These are phyloP conservation scores for Hemaris fuciformis DNA, from an alignment of 2,888 invertebrate genomes.

Conservation along the genomic window DNA sequence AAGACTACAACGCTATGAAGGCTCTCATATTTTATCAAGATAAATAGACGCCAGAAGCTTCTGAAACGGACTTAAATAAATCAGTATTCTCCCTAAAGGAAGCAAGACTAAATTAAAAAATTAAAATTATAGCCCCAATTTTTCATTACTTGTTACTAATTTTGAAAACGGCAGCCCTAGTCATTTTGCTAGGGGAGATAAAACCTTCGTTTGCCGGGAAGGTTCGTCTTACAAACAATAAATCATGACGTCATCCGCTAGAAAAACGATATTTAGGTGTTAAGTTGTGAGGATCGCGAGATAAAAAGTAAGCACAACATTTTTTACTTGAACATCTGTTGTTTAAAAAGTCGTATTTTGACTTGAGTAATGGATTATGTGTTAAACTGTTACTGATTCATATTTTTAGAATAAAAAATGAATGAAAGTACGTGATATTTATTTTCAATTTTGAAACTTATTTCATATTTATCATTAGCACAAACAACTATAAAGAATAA, in stretches of 20 bases:
- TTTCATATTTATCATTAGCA: no score
- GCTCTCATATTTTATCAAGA: no score
- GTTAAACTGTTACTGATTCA: background rate
- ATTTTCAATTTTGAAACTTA: no score
- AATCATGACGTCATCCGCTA: constrained; percentile 69
- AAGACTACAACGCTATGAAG: no score
- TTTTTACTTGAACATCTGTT: constrained; percentile 13
- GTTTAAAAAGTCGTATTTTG: constrained; percentile 12
- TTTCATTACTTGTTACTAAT: background rate
- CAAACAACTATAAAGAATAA: no score
- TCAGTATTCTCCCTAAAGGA: background rate
- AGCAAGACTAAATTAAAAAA: background rate
- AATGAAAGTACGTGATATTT: background rate
- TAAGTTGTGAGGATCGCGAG: constrained; percentile 51
- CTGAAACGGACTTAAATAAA: background rate
- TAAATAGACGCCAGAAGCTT: background rate
- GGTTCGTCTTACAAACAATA: constrained; percentile 73
- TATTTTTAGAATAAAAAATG: background rate
- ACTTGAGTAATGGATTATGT: background rate
- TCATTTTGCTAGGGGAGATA: constrained; percentile 60
- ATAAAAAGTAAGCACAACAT: constrained; percentile 34
- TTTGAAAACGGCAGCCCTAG: constrained; percentile 18
- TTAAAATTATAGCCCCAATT: background rate
- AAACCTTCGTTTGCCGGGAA: constrained; percentile 54
- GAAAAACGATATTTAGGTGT: constrained; percentile 67